Evolutionary conservation across 1,140 invertebrate species (phyloP).

Genomic region (Drosophila asahinai): DNA sequence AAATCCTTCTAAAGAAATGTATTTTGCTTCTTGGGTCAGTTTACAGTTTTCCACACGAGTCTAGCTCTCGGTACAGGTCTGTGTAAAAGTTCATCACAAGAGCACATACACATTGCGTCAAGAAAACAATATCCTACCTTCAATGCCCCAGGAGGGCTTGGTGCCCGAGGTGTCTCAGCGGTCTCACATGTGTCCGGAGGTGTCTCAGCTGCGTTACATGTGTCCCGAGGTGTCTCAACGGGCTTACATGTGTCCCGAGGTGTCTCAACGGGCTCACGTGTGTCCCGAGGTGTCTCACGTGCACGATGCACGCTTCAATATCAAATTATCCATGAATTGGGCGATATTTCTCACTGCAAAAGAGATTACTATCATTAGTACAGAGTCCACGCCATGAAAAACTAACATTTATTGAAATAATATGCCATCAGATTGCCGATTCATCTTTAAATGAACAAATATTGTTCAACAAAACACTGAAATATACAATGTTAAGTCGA

Average conservation of each 20-base stretch:
- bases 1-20: neutral
- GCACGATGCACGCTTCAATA: neutral
- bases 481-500: slow-evolving; percentile 61
- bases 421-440: slow-evolving; percentile 71
- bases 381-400: neutral
- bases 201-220: neutral
- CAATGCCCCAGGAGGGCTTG: neutral
- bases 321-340: slow-evolving; percentile 3
- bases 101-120: neutral
- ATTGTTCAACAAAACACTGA: slow-evolving; percentile 59
- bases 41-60: slow-evolving; percentile 62
- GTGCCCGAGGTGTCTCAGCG: slow-evolving; percentile 2
- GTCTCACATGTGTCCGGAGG: too few species aligned
- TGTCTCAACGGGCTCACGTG: neutral
- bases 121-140: slow-evolving; percentile 14
- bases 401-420: neutral
- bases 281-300: slow-evolving; percentile 12
- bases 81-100: slow-evolving; percentile 69
- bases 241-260: neutral
- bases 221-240: neutral
- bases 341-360: slow-evolving; percentile 33
- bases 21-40: slow-evolving; percentile 33
- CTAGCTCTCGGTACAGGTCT: slow-evolving; percentile 71
- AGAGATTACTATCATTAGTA: neutral
- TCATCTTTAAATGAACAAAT: slow-evolving; percentile 79